Evolutionary conservation across 1,140 invertebrate genomes (phyloP).

Genomic region (Cardiocondyla obscurior): DNA sequence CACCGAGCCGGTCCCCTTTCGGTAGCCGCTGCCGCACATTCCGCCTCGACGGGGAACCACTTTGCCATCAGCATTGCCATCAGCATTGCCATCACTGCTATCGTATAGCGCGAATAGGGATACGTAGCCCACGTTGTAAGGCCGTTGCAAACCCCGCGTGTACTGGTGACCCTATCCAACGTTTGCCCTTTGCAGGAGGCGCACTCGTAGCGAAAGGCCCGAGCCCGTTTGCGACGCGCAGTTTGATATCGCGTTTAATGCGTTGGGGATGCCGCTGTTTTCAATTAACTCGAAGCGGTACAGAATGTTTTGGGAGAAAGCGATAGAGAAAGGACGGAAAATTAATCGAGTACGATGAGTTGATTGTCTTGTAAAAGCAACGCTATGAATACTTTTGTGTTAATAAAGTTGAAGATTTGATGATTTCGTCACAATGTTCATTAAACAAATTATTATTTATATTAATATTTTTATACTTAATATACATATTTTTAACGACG

Average conservation of each 20-base stretch:
- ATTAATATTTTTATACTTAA: background rate
- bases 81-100: conserved; percentile 32
- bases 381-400: background rate
- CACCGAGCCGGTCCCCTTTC: conserved; percentile 51
- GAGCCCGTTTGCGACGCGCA: conserved; percentile 51
- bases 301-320: conserved; percentile 30
- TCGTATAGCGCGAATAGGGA: conserved; percentile 54
- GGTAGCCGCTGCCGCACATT: conserved; percentile 43
- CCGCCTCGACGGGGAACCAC: conserved; percentile 66
- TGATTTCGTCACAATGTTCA: background rate
- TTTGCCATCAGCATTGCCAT: conserved; percentile 69
- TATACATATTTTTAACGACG: background rate
- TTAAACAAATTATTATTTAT: background rate
- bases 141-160: background rate
- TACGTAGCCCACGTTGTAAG: conserved; percentile 30
- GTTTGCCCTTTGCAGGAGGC: conserved; percentile 29
- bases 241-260: conserved; percentile 53
- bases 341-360: background rate
- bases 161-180: conserved; percentile 18
- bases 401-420: background rate
- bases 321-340: background rate
- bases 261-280: conserved; percentile 47
- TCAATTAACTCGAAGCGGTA: conserved; percentile 42
- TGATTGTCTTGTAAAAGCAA: conserved; percentile 9
- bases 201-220: conserved; percentile 18